Conservation (phyloP, 2,888 invertebrate genomes). For the Toxonevra muliebris region DNA sequence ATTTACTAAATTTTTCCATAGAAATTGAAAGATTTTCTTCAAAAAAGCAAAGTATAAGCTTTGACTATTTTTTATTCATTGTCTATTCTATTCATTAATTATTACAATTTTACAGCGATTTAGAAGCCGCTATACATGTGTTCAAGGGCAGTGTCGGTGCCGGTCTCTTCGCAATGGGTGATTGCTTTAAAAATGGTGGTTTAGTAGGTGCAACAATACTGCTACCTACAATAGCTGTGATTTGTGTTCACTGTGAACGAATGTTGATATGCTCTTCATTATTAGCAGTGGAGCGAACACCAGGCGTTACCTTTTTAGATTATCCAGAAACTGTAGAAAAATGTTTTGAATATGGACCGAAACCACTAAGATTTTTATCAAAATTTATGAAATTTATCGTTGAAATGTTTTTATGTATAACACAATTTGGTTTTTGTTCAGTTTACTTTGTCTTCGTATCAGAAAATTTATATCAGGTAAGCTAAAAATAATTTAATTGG, state of each 20-base stretch:
- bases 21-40: no score
- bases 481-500: constrained; percentile 19
- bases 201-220: constrained; percentile 81
- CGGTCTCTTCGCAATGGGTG: constrained; percentile 94
- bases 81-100: not conserved
- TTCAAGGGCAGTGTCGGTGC: constrained; percentile 96
- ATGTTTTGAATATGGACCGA: constrained; percentile 79
- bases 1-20: no score
- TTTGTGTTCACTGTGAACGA: constrained; percentile 93
- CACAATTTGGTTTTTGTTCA: constrained; percentile 97
- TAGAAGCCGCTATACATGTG: constrained; percentile 88
- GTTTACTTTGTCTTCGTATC: constrained; percentile 96
- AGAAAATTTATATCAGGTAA: constrained; percentile 77
- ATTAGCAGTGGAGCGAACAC: constrained; percentile 53
- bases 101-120: constrained; percentile 69
- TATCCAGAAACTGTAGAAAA: constrained; percentile 86
- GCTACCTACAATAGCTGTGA: constrained; percentile 81
- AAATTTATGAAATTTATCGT: constrained; percentile 76
- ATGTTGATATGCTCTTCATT: constrained; percentile 70
- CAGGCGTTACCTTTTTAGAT: constrained; percentile 70
- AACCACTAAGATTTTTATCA: constrained; percentile 70
- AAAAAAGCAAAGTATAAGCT: no score
- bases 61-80: no score
- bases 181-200: constrained; percentile 91
- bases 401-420: constrained; percentile 88